Conservation (phyloP, 2,113 vertebrate species). For the Eulemur macaco region DNA sequence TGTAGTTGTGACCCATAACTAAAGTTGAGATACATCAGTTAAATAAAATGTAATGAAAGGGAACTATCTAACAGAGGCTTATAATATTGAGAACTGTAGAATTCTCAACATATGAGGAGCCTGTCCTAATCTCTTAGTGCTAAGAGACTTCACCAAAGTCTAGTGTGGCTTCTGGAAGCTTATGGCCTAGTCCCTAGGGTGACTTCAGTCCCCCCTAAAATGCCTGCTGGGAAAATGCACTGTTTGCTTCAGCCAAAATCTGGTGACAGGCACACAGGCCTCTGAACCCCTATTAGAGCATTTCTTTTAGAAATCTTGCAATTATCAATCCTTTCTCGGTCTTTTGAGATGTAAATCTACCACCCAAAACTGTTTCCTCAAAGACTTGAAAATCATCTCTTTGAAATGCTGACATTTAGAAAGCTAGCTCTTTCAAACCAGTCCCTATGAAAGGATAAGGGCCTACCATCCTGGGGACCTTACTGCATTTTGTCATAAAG, state of each 20-base stretch:
- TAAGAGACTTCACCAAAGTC: neutral
- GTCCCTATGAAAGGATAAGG: neutral
- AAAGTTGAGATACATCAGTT: neutral
- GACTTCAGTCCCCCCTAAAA: fast-evolving
- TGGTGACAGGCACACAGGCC: neutral
- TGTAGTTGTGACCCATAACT: neutral
- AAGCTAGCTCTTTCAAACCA: neutral
- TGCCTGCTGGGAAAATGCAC: neutral
- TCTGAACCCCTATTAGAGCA: neutral
- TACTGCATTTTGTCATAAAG: neutral
- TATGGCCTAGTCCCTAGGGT: fast-evolving
- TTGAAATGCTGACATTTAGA: neutral
- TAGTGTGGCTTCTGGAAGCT: neutral
- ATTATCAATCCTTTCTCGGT: neutral
- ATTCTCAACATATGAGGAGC: too few species aligned
- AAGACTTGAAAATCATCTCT: neutral
- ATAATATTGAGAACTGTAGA: neutral
- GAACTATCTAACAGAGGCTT: neutral
- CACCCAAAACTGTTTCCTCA: neutral
- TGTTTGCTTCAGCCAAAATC: neutral
- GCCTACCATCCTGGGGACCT: neutral
- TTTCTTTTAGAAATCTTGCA: neutral
- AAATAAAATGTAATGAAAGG: neutral
- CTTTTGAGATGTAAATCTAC: neutral
- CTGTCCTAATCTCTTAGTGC: neutral